Base-by-base conservation (phyloP, 2,113 vertebrate species). In the Electrona antarctica region DNA sequence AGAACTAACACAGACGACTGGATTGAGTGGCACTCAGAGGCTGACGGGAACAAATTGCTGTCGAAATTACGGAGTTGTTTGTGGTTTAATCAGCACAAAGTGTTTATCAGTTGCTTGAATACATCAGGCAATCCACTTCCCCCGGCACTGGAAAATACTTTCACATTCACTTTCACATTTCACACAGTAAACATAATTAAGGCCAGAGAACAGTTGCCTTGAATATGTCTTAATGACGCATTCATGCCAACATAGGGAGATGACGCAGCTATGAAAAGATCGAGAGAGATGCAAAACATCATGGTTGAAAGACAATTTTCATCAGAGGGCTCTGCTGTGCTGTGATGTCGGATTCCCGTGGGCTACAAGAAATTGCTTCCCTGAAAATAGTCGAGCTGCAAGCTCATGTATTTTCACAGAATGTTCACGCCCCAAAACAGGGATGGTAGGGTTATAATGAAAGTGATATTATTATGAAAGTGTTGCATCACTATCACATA, bases 31-130 rank as follows among this genome's bases (percentile, higher is more conserved):
- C 64, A 70, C 73, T 76, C 69, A 65, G 46, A 2, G 58, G 57
- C 54, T 62, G 72, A 79, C 72, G 76, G 73, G 61, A 69, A 73
- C 55, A 76, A 76, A 82, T 75, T 64, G 69, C 69, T 45, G 49
- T 71, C 60, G 68, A 63, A 69, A 69, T 69, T 69, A 70, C 69
- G 61, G 60, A 61, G 57, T 60, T 49, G 64, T 69, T 52, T 52
- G n/a, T 49, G 63, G 67, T 77, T 72, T 71, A 74, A 82, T 71
- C 58, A 82, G 67, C 28, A 58, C 12, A 54, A 60, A 78, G 75
- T 71, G 67, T 70, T 59, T 67, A 21, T 66, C 11, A 56, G 56
- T 47, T 12, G 47, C n/a, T 60, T 57, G 48, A 64, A 68, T 13
- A 11, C 33, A 41, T 41, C 33, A 46, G 50, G 15, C 29, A 10